A percentile compares a stretch with the other conserved stretches of the same genome.
phyloP scores from a whole-genome alignment of 2,113 vertebrate species.

The Haemorhous mexicanus region DNA sequence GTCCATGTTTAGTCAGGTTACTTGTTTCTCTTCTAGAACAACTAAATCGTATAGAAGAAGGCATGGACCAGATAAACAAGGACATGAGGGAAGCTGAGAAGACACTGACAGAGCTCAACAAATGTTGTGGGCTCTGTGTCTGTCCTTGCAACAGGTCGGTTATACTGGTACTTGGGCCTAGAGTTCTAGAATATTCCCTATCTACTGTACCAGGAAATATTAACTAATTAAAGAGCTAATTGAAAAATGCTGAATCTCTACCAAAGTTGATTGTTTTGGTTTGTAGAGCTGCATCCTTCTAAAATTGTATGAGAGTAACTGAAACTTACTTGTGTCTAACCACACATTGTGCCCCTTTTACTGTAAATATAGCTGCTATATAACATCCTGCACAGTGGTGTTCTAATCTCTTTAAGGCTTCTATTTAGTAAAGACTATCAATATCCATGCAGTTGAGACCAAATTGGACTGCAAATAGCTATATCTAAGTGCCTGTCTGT shows the following conservation, averaged over 20 bases:
- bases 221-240: neutral
- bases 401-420: neutral
- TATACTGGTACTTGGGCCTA: neutral
- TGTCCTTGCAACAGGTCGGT: constrained; percentile 94
- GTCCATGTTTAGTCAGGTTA: neutral
- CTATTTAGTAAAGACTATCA: neutral
- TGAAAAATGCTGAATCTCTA: neutral
- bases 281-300: neutral
- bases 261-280: neutral
- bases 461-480: neutral
- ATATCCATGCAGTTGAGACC: neutral
- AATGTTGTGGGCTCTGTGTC: constrained; percentile 94
- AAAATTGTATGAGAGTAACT: neutral
- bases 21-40: constrained; percentile 79
- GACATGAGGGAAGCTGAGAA: constrained; percentile 96
- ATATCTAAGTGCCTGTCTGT: neutral
- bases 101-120: constrained; percentile 92
- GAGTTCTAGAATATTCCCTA: neutral
- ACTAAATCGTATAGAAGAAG: constrained; percentile 86
- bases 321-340: neutral
- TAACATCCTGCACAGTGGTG: neutral
- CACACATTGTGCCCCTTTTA: neutral
- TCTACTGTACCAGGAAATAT: neutral
- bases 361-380: neutral
- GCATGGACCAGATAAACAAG: constrained; percentile 97